Conservation (phyloP, 1,140 invertebrate genomes). For the Maniola jurtina region DNA sequence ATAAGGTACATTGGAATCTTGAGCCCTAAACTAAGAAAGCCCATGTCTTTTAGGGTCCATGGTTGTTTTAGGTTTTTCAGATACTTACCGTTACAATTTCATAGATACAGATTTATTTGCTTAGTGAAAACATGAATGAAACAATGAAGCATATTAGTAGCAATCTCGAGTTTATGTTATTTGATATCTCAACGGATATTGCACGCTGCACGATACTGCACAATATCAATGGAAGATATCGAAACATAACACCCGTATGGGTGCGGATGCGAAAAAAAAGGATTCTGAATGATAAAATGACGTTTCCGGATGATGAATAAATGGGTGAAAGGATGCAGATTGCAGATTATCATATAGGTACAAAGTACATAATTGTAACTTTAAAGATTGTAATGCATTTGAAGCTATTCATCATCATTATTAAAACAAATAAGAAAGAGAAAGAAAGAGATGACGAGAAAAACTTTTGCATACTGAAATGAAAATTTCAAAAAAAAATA, state of each 20-base stretch:
- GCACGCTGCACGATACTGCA: slow-evolving; percentile 9
- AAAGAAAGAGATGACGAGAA: too few species aligned
- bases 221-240: slow-evolving; percentile 25
- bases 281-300: slow-evolving; percentile 36
- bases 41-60: too few species aligned
- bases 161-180: slow-evolving; percentile 22
- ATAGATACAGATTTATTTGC: slow-evolving; percentile 40
- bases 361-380: too few species aligned
- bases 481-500: too few species aligned
- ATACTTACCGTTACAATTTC: too few species aligned
- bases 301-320: slow-evolving; percentile 25
- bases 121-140: background rate
- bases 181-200: slow-evolving; percentile 30
- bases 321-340: slow-evolving; percentile 18
- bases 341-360: background rate
- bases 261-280: slow-evolving; percentile 44
- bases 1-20: too few species aligned
- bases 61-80: too few species aligned
- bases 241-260: slow-evolving; percentile 24
- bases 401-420: background rate
- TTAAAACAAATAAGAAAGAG: too few species aligned
- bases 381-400: too few species aligned
- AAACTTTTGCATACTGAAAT: too few species aligned
- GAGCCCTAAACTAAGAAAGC: too few species aligned
- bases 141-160: too few species aligned